Evolutionary conservation across 2,113 vertebrate genomes (phyloP).

Genomic region (Agelaius tricolor): DNA sequence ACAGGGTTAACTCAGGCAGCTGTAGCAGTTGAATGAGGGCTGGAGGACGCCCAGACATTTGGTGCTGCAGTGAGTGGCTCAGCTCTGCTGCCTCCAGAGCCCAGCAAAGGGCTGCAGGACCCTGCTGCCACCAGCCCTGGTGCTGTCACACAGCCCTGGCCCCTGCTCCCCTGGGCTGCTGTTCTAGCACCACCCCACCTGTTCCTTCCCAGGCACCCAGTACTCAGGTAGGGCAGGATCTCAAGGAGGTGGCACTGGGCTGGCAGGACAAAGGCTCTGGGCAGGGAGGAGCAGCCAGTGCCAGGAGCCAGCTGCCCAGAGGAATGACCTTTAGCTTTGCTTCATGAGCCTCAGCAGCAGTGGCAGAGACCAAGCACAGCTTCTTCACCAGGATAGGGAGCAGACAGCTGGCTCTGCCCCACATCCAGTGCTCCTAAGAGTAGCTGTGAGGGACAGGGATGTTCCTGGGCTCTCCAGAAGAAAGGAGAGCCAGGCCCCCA

Average conservation of each 20-base stretch:
- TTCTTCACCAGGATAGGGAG: fast-evolving
- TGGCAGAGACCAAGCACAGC: background rate
- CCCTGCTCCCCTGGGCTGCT: background rate
- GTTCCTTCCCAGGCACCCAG: background rate
- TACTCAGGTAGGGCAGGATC: background rate
- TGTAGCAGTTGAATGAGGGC: background rate
- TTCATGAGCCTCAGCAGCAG: background rate
- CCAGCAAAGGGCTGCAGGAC: background rate
- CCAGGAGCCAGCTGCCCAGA: background rate
- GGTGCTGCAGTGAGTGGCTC: background rate
- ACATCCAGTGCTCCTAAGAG: background rate
- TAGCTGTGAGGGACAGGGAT: background rate
- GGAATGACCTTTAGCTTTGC: background rate
- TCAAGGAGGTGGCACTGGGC: fast-evolving
- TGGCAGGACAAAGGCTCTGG: background rate
- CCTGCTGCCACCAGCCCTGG: background rate
- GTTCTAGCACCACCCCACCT: fast-evolving
- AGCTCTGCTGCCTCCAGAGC: background rate
- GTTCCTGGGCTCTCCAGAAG: background rate
- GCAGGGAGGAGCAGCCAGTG: background rate
- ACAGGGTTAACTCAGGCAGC: background rate
- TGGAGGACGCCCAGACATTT: background rate
- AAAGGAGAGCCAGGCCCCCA: background rate
- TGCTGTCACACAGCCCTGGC: background rate
- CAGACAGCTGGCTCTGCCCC: background rate